phyloP scores from a whole-genome alignment of 2,113 vertebrate genomes.

The Vireo altiloquus region DNA sequence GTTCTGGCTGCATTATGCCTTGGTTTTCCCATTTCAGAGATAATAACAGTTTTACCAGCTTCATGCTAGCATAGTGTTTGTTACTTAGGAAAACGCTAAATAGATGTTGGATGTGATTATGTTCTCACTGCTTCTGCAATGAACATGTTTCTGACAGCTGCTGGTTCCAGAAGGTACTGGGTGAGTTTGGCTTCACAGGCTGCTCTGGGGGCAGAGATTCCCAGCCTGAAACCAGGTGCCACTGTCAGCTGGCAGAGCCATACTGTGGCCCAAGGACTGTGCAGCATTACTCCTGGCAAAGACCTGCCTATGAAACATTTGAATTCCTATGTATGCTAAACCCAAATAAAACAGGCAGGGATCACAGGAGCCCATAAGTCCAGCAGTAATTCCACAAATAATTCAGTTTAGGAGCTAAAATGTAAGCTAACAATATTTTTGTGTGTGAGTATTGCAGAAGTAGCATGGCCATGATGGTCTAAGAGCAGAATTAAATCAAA shows the following conservation, averaged over 20 bases:
- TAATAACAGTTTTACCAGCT: background rate
- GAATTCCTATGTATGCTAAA: accelerated
- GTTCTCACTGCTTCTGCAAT: background rate
- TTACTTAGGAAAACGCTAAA: background rate
- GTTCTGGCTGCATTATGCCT: background rate
- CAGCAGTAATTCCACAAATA: background rate
- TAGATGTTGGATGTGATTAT: background rate
- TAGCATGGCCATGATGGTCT: background rate
- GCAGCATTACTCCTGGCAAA: background rate
- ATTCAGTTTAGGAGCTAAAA: background rate
- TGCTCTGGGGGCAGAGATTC: background rate
- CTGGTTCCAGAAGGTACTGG: background rate
- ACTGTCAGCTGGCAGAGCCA: background rate
- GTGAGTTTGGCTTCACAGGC: background rate
- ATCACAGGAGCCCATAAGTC: background rate
- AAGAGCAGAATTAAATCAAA: background rate
- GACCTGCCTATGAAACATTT: background rate
- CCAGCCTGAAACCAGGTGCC: background rate
- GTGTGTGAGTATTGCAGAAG: background rate
- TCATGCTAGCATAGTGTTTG: background rate
- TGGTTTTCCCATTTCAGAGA: background rate
- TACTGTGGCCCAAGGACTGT: background rate
- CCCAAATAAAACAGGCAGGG: background rate
- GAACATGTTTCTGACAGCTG: slow-evolving; percentile 6
- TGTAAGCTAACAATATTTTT: background rate